Base-by-base conservation (phyloP, 2,888 invertebrate genomes). In the Reticulitermes lucifugus region DNA sequence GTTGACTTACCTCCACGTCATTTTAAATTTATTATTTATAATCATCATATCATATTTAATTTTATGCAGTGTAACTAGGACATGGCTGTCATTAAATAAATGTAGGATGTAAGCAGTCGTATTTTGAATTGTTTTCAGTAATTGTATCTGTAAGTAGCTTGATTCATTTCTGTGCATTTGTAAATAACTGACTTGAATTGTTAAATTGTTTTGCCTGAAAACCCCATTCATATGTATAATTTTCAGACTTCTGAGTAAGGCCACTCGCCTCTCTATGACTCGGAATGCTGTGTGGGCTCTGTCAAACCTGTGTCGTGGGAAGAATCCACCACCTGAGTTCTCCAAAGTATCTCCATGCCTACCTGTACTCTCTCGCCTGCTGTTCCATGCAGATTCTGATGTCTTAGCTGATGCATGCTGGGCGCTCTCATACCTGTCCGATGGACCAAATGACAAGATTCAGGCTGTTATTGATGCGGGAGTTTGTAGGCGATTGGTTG, bases 221-320 rank as follows among this genome's bases (percentile, higher is more conserved):
- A 3, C 0, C 35, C 3, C 35, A 35, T 7, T 55, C 55, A 65
- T n/a, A 25, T n/a, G 9, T 65, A n/a, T 25, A n/a, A 25, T 65
- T 91, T 92, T 84, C 91, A 97, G 98, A 89, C 94, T 98, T 86
- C 91, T 98, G 88, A 95, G 96, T 89, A 97, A 96, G 91, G 94
- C 95, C 86, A 94, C 94, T 83, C 94, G 96, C 88, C 91, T 98
- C 88, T 96, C 97, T 22, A 97, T 98, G 97, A 97, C 96, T 43
- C 94, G 98, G 88, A 99, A 99, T 92, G 98, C 97, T n/a, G 98
- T 98, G 2, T 99, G 99, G 99, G 97, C 98, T 77, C 92, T 99
- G 86, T 99, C 99, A 77, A 99, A 99, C 92, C 93, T 99, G 88
- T 99, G 99, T 90, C 94, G 99, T 89, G 99, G 99, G 84, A 99